Evolutionary conservation across 2,797 vertebrate genomes (phyloP), one percentile per base, ranked within the genome.

Genomic region (Todus mexicanus): DNA sequence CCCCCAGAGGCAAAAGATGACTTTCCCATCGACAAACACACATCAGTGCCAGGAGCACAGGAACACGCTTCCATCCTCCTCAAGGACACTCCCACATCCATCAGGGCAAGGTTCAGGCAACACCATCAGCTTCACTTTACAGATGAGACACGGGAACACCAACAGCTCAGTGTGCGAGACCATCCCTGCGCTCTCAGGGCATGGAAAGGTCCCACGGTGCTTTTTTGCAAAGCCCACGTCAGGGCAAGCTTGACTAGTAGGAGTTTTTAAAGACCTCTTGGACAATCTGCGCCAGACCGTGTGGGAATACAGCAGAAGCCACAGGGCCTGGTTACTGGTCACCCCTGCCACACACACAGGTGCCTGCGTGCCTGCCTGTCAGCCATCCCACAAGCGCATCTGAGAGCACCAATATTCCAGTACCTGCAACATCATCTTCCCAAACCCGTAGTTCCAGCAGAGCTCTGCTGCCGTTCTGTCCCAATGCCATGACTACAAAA

Each of bases 101-200:
- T 11, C 64, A 84, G 31, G 6, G 38, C 38, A 12, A 59, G 10
- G 27, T 11, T 88, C 20, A 26, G 59, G 50, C 80, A 86, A n/a
- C 15, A 20, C 18, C 37, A 80, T 4, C 59, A 20, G 25, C 84
- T 66, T 47, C 47, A 10, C 1, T 33, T 7, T 29, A 53, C 21
- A 85, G 54, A 29, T 2, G 18, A 68, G 45, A 31, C 2, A 3
- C 20, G 45, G 45, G 25, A 68, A 60, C 0, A 0, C 61, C 57
- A n/a, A 9, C 2, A 1, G 48, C 33, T 37, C 15, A 2, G 40
- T 0, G 0, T 35, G 33, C 57, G 59, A 45, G 47, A 33, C 47
- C 27, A 4, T 9, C 51, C 51, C 47, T 21, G 59, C 5, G 3
- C 73, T 31, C 68, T 15, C 16, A 1, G n/a, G n/a, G 19, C 15